A percentile compares a stretch with the other conserved stretches of the same genome.
These are phyloP conservation scores for Gymnocypris eckloni DNA, from an alignment of 2,797 vertebrate genomes.

Conservation along the genomic window DNA sequence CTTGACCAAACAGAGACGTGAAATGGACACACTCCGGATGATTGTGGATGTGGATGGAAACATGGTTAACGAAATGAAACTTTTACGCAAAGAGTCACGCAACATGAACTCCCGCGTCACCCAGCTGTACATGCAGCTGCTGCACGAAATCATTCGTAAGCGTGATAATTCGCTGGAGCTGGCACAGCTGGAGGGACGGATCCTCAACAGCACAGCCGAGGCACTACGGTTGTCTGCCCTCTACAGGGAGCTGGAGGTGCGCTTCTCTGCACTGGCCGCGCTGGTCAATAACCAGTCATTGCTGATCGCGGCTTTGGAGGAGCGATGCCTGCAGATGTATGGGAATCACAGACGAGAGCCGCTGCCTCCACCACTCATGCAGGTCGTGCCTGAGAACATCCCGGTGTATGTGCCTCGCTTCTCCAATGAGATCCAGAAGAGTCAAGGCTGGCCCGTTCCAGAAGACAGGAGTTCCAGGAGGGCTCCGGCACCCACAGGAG, in stretches of 20 bases:
- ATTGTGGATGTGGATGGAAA: constrained; percentile 96
- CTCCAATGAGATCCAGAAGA: constrained; percentile 92
- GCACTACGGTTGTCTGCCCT: constrained; percentile 87
- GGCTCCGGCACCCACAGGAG: constrained; percentile 82
- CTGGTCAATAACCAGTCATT: constrained; percentile 95
- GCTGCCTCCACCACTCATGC: constrained; percentile 88
- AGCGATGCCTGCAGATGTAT: constrained; percentile 88
- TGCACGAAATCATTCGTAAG: constrained; percentile 98
- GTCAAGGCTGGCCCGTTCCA: constrained; percentile 71
- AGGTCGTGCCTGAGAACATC: constrained; percentile 93
- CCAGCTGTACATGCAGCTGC: constrained; percentile 97
- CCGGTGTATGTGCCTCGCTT: constrained; percentile 88
- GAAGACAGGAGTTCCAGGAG: constrained; percentile 80
- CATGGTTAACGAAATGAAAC: constrained; percentile 95
- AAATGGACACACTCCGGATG: constrained; percentile 92
- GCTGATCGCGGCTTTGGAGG: constrained; percentile 87
- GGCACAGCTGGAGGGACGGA: constrained; percentile 92
- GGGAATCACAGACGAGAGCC: constrained; percentile 77
- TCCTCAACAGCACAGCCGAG: constrained; percentile 92
- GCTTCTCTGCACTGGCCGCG: constrained; percentile 86
- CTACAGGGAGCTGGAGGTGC: constrained; percentile 90
- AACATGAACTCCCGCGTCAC: constrained; percentile 99
- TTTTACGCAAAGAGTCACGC: constrained; percentile 95
- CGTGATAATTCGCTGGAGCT: constrained; percentile 96
- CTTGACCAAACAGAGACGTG: constrained; percentile 88